phyloP scores from a whole-genome alignment of 1,140 invertebrate genomes.

The Tenebrio molitor region DNA sequence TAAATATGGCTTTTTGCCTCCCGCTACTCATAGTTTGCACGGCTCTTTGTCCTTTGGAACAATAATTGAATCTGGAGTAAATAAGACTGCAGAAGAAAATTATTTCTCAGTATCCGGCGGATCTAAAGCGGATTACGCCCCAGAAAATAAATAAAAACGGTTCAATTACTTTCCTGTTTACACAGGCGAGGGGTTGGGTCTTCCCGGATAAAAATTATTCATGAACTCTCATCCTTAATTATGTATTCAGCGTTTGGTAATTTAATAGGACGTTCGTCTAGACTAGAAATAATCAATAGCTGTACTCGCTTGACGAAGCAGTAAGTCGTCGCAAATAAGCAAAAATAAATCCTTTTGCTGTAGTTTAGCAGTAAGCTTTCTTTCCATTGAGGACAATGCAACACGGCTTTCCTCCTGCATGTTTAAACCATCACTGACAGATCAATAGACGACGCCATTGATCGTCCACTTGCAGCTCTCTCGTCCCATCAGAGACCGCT shows the following conservation, averaged over 20 bases:
- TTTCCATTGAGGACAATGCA: background rate
- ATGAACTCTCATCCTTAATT: constrained; percentile 4
- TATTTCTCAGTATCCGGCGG: background rate
- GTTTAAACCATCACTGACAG: background rate
- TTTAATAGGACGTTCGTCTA: constrained; percentile 19
- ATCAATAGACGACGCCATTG: background rate
- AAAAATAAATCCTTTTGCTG: background rate
- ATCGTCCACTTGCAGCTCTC: background rate
- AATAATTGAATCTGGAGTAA: background rate
- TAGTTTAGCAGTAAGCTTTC: background rate
- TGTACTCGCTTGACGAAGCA: background rate
- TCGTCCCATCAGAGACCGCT: no score
- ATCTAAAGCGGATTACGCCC: background rate
- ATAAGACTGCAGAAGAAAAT: background rate
- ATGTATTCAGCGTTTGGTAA: constrained; percentile 13
- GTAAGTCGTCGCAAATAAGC: constrained; percentile 4
- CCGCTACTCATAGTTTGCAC: background rate
- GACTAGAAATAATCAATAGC: constrained; percentile 20
- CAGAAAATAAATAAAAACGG: background rate
- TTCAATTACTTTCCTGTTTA: background rate
- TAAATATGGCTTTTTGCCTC: background rate
- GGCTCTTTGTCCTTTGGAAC: background rate
- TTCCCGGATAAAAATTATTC: constrained; percentile 7
- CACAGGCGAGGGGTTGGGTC: background rate
- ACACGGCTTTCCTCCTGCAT: background rate